Evolutionary conservation across 2,797 vertebrate genomes (phyloP).

Genomic region (Manis crassicaudata): DNA sequence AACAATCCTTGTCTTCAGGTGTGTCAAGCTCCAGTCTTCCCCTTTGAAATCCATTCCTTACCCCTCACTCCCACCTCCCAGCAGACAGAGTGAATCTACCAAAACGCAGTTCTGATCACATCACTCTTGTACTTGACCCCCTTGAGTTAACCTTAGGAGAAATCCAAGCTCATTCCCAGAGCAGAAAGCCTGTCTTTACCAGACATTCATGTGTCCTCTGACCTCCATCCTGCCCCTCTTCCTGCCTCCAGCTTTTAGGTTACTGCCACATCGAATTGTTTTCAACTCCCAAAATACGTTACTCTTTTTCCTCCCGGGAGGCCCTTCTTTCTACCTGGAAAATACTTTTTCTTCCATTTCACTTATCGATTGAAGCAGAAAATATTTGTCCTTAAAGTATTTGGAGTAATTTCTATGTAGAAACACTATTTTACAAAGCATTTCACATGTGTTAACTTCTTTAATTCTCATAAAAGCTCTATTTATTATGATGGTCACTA

Average conservation of each 20-base stretch:
- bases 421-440: not conserved
- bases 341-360: not conserved
- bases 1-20: not conserved
- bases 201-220: not conserved
- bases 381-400: not conserved
- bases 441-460: not conserved
- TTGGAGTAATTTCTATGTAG: not conserved
- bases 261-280: not conserved
- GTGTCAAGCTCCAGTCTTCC: not conserved
- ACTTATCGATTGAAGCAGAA: not conserved
- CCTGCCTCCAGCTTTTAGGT: not conserved
- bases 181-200: not conserved
- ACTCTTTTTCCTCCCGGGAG: not conserved
- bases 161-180: not conserved
- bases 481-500: not conserved
- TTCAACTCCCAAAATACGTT: not conserved
- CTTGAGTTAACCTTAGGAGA: not conserved
- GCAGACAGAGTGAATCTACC: not conserved
- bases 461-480: not conserved
- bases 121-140: not conserved
- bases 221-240: not conserved
- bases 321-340: not conserved
- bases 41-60: not conserved
- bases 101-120: not conserved
- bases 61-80: not conserved